Percentiles rank a stretch among this genome's conserved stretches.
These are phyloP conservation scores for Drosophila virilis DNA, from an alignment of 1,140 invertebrate genomes.

Conservation along the genomic window DNA sequence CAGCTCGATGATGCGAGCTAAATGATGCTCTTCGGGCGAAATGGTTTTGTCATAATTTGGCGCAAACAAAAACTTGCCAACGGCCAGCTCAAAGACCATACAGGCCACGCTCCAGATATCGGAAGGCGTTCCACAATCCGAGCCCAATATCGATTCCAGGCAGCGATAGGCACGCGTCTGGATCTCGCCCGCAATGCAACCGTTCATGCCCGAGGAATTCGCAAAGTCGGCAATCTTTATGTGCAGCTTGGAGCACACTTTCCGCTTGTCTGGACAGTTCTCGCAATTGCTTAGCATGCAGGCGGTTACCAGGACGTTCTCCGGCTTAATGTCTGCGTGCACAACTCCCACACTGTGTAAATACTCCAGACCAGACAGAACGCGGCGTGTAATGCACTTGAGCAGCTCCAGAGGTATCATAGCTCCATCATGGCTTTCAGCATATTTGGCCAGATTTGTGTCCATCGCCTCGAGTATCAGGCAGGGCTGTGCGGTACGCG, in stretches of 20 bases:
- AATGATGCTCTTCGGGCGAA: constrained; percentile 97
- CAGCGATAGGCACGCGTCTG: constrained; percentile 98
- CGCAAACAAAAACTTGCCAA: constrained; percentile 99
- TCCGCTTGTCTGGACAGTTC: not conserved
- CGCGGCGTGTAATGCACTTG: constrained; percentile 96
- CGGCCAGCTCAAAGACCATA: constrained; percentile 99
- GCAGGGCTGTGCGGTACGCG: constrained; percentile 85
- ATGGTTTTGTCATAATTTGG: constrained; percentile 92
- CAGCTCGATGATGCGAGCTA: constrained; percentile 98
- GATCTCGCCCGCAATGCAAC: constrained; percentile 95
- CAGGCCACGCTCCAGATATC: constrained; percentile 99
- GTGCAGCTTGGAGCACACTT: constrained; percentile 86
- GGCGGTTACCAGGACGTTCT: constrained; percentile 94
- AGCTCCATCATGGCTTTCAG: not conserved
- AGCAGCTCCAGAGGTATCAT: constrained; percentile 94
- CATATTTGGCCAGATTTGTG: constrained; percentile 57
- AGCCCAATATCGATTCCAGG: constrained; percentile 96
- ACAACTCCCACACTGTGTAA: constrained; percentile 98
- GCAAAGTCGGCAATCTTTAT: constrained; percentile 98
- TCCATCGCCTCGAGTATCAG: constrained; percentile 99
- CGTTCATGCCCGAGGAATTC: constrained; percentile 91
- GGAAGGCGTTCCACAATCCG: constrained; percentile 95
- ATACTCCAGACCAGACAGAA: constrained; percentile 97
- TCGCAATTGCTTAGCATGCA: constrained; percentile 83
- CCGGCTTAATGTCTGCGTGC: constrained; percentile 99